Evolutionary conservation across 2,113 vertebrate species (phyloP).

Genomic region (Megaceryle torquata): DNA sequence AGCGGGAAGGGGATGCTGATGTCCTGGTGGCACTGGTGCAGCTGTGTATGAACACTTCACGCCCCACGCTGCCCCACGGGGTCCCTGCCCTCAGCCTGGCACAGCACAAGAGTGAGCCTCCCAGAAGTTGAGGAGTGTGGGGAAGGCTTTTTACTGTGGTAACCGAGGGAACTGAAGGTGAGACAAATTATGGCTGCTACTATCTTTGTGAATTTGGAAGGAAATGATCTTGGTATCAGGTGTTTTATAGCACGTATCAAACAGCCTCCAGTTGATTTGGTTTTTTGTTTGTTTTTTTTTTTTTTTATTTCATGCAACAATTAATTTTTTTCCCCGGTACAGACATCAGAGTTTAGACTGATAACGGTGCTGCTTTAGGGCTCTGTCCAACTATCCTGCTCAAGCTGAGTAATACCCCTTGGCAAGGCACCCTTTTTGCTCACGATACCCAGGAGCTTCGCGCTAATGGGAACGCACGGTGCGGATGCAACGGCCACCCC

Average conservation of each 20-base stretch:
- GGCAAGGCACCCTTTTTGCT: neutral
- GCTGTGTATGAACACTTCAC: neutral
- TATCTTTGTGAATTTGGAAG: neutral
- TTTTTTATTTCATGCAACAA: neutral
- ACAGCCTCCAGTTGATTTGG: neutral
- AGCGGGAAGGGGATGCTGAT: neutral
- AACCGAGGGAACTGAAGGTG: rapidly evolving
- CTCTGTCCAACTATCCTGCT: neutral
- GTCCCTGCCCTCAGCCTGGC: neutral
- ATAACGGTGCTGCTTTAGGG: neutral
- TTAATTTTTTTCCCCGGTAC: neutral
- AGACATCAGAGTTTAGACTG: neutral
- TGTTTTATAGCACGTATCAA: neutral
- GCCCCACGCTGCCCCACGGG: no score
- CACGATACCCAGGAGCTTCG: neutral
- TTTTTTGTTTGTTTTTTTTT: neutral
- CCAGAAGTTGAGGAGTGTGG: rapidly evolving
- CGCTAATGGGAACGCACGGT: neutral
- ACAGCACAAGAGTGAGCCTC: rapidly evolving
- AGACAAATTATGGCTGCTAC: neutral
- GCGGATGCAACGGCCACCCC: rapidly evolving
- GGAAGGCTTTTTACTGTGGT: neutral
- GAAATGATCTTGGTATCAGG: neutral
- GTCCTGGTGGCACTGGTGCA: neutral
- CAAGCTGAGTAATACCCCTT: neutral